Conservation (phyloP, 2,888 invertebrate species). For the Dermolepida albohirtum region DNA sequence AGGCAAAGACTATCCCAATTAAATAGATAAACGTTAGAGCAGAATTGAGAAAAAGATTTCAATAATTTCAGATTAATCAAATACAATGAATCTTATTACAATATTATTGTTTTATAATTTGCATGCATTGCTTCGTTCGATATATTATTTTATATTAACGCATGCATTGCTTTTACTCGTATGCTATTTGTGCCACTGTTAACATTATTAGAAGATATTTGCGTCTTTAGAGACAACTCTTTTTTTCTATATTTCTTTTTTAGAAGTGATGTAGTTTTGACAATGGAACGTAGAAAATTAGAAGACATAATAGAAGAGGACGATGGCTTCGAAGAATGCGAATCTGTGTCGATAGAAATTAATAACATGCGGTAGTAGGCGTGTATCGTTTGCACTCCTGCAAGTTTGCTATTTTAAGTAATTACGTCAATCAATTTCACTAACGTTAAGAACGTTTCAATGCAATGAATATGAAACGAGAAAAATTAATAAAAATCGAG, state of each 20-base stretch:
- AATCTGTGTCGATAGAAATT: slow-evolving; percentile 40
- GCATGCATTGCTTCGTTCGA: too few relatives aligned
- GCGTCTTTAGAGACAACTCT: slow-evolving; percentile 24
- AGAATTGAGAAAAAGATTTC: too few relatives aligned
- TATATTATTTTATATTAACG: too few relatives aligned
- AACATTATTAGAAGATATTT: not conserved
- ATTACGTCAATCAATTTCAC: slow-evolving; percentile 31
- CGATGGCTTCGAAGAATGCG: slow-evolving; percentile 59
- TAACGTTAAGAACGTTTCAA: slow-evolving; percentile 15
- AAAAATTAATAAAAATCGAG: slow-evolving; percentile 31
- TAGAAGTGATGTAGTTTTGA: slow-evolving; percentile 61
- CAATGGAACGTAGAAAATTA: slow-evolving; percentile 60
- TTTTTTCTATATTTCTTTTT: slow-evolving; percentile 52
- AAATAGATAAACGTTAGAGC: too few relatives aligned
- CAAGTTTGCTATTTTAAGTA: not conserved
- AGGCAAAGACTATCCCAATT: too few relatives aligned
- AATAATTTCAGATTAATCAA: too few relatives aligned
- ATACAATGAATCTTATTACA: too few relatives aligned
- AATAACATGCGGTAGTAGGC: slow-evolving; percentile 38
- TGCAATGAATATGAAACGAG: slow-evolving; percentile 23
- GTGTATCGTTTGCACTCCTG: not conserved
- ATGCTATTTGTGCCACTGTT: not conserved
- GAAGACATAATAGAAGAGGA: slow-evolving; percentile 63
- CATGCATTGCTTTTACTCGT: not conserved
- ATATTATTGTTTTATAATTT: too few relatives aligned